Evolutionary conservation across 2,888 invertebrate species (phyloP).

Genomic region (Carabus problematicus): DNA sequence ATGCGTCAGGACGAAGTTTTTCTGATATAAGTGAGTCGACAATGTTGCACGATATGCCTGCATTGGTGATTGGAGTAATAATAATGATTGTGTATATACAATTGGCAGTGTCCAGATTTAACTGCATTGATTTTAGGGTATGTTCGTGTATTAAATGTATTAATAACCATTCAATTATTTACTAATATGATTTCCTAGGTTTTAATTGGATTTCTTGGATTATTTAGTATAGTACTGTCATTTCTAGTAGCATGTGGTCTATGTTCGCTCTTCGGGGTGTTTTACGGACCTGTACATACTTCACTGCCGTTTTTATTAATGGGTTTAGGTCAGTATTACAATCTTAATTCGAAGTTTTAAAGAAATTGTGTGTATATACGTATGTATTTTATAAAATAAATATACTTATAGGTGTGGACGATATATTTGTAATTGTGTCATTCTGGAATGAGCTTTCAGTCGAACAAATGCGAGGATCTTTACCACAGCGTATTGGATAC

Average conservation of each 20-base stretch:
- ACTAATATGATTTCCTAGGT: slow-evolving; percentile 59
- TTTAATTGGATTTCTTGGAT: slow-evolving; percentile 71
- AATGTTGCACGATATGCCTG: slow-evolving; percentile 77
- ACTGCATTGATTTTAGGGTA: slow-evolving; percentile 76
- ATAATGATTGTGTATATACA: slow-evolving; percentile 79
- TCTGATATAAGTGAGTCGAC: slow-evolving; percentile 75
- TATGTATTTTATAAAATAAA: not conserved
- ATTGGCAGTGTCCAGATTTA: slow-evolving; percentile 75
- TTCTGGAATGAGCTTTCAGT: slow-evolving; percentile 73
- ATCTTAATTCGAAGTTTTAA: not conserved
- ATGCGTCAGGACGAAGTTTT: slow-evolving; percentile 72
- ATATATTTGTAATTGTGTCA: slow-evolving; percentile 85
- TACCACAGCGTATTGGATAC: slow-evolving; percentile 71
- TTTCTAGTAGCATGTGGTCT: slow-evolving; percentile 75
- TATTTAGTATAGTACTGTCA: slow-evolving; percentile 76
- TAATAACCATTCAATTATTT: not conserved
- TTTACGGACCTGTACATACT: slow-evolving; percentile 83
- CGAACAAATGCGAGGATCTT: slow-evolving; percentile 61
- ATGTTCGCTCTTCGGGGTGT: slow-evolving; percentile 73
- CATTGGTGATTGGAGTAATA: slow-evolving; percentile 70
- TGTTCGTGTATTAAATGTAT: slow-evolving; percentile 47
- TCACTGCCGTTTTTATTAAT: slow-evolving; percentile 82
- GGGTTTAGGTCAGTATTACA: slow-evolving; percentile 65
- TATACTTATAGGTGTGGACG: slow-evolving; percentile 69
- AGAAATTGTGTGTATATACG: not conserved